Evolutionary conservation across 2,797 vertebrate species (phyloP).

Genomic region (Mustela erminea): DNA sequence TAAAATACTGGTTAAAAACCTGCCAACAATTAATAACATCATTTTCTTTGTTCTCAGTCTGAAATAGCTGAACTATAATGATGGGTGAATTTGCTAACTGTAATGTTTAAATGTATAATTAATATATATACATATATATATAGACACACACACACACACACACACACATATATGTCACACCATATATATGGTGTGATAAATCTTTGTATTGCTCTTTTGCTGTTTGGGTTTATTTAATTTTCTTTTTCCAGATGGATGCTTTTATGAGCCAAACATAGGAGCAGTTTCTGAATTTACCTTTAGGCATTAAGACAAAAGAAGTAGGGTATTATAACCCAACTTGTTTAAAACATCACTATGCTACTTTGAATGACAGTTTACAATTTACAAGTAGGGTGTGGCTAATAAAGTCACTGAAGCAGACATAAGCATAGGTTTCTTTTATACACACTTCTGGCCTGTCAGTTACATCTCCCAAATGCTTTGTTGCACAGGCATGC

Average conservation of each 20-base stretch:
- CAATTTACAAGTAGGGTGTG: constrained; percentile 88
- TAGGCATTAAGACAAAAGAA: constrained; percentile 86
- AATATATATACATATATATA: too few species aligned
- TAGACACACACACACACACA: fast-evolving
- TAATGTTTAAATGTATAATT: background rate
- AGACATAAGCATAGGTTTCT: constrained; percentile 82
- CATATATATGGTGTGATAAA: background rate
- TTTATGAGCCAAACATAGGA: constrained; percentile 79
- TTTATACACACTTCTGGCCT: constrained; percentile 79
- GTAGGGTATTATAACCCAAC: constrained; percentile 76
- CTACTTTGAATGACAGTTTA: constrained; percentile 86
- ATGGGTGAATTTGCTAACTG: constrained; percentile 52
- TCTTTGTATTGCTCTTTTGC: constrained; percentile 62
- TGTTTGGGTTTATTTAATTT: background rate
- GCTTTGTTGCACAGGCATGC: constrained; percentile 86
- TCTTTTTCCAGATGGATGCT: constrained; percentile 77
- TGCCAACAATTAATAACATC: constrained; percentile 51
- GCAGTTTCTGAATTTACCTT: constrained; percentile 84
- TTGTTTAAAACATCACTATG: constrained; percentile 84
- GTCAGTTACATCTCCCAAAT: constrained; percentile 80
- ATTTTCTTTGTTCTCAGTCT: constrained; percentile 56
- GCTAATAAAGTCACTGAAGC: constrained; percentile 86
- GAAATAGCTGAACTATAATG: constrained; percentile 52
- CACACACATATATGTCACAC: background rate
- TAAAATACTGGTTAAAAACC: constrained; percentile 62